Conservation (phyloP, 2,113 vertebrate genomes). For the Odocoileus hemionus region DNA sequence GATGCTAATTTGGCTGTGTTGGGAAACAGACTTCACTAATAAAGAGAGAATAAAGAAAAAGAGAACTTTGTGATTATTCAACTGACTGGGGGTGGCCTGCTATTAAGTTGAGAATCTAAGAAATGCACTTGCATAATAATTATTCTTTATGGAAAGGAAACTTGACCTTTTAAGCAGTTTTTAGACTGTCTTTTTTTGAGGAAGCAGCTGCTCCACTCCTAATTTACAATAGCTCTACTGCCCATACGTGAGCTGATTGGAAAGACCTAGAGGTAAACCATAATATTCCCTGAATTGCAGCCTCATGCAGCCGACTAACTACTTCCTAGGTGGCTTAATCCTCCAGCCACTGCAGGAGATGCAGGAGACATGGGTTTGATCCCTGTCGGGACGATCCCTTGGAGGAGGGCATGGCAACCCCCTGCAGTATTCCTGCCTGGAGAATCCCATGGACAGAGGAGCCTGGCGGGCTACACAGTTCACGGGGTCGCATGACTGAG, state of each 20-base stretch:
- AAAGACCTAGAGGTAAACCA: not conserved
- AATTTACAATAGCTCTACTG: not conserved
- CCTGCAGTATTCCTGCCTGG: not conserved
- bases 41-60: not conserved
- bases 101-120: not conserved
- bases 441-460: not conserved
- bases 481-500: not conserved
- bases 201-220: not conserved
- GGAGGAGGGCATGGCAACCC: not conserved
- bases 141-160: not conserved
- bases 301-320: not conserved
- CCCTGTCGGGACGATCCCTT: fast-evolving
- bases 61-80: not conserved
- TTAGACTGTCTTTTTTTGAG: not conserved
- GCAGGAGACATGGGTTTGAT: not conserved
- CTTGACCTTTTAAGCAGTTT: not conserved
- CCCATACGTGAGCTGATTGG: not conserved
- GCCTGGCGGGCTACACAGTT: not conserved
- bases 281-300: not conserved
- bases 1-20: not conserved
- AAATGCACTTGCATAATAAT: not conserved
- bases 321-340: not conserved
- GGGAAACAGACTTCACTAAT: not conserved
- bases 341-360: not conserved
- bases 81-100: not conserved